Percentiles rank a stretch among this genome's conserved stretches.
phyloP scores from a whole-genome alignment of 2,113 vertebrate genomes.

The Mesembrinibis cayennensis region DNA sequence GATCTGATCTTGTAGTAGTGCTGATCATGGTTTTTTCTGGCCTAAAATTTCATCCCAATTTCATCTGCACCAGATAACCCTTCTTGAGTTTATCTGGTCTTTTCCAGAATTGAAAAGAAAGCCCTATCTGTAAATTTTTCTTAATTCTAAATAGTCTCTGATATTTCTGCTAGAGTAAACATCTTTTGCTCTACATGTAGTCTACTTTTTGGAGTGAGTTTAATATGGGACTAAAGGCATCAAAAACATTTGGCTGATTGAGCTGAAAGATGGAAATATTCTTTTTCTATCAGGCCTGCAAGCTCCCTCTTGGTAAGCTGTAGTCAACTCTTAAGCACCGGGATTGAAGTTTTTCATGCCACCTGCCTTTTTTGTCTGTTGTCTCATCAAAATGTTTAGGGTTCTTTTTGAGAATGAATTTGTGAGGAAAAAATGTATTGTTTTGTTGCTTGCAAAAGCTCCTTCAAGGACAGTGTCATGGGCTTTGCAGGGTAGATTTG shows the following conservation, averaged over 20 bases:
- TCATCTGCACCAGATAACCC: neutral
- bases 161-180: constrained; percentile 21
- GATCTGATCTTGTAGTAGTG: neutral
- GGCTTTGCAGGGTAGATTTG: neutral
- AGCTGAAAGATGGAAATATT: neutral
- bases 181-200: neutral
- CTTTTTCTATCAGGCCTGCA: neutral
- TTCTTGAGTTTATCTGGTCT: neutral
- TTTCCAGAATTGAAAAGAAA: neutral
- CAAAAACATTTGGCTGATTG: neutral
- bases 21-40: neutral
- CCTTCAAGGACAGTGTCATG: neutral
- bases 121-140: neutral
- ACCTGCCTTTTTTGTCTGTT: neutral
- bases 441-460: neutral
- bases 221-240: neutral
- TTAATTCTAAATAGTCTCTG: neutral
- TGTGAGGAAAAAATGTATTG: neutral
- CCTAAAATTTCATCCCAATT: neutral
- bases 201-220: neutral
- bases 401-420: neutral
- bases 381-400: neutral
- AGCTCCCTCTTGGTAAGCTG: neutral
- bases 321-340: neutral
- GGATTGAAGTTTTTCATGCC: neutral